Evolutionary conservation across 1,140 invertebrate genomes (phyloP).

Genomic region (Geopemphigus sp.): DNA sequence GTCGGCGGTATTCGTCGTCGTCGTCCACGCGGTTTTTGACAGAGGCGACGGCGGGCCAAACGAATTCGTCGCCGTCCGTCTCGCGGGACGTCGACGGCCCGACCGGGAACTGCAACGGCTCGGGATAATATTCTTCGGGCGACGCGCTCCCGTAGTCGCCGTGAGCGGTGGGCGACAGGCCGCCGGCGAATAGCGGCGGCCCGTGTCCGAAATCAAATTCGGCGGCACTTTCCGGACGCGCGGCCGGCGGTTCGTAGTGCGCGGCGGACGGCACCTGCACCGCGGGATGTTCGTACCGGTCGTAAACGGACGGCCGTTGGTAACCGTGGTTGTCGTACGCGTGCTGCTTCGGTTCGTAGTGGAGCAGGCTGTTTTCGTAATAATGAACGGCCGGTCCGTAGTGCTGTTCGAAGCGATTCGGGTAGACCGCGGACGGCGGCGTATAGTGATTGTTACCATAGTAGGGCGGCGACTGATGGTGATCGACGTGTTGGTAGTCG

Average conservation of each 20-base stretch:
- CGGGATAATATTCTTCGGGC: conserved; percentile 26
- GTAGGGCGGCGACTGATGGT: not conserved
- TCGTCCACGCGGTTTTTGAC: not conserved
- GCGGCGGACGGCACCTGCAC: not conserved
- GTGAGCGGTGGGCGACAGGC: not conserved
- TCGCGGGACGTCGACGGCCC: not conserved
- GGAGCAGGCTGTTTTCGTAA: too few relatives aligned
- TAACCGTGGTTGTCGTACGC: not conserved
- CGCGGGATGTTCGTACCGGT: not conserved
- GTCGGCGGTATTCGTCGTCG: not conserved
- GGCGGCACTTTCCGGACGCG: not conserved
- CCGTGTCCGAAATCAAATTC: not conserved
- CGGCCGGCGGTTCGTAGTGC: conserved; percentile 8
- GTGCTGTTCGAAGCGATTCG: not conserved
- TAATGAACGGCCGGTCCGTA: not conserved
- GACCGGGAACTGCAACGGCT: conserved; percentile 1
- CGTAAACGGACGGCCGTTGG: not conserved
- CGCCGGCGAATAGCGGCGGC: conserved; percentile 1
- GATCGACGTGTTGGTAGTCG: not conserved
- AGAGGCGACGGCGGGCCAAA: conserved; percentile 9
- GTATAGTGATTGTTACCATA: not conserved
- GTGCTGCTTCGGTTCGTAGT: conserved; percentile 3
- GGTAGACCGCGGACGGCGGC: not conserved
- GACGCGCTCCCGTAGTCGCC: conserved; percentile 37
- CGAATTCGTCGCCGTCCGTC: not conserved